Conservation (phyloP, 2,113 vertebrate genomes). For the Bubo blakistoni region DNA sequence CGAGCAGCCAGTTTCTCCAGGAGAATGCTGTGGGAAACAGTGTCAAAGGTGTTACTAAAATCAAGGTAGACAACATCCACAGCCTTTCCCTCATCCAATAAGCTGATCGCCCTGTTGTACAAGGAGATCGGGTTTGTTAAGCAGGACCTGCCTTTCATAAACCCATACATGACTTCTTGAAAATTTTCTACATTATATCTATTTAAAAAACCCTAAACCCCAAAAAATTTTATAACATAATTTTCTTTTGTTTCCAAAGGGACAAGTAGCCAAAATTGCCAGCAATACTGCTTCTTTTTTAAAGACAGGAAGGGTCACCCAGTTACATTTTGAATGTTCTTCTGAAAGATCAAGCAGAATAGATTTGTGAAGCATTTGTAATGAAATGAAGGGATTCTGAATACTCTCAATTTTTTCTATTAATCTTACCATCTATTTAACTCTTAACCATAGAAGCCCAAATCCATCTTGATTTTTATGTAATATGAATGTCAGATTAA, state of each 20-base stretch:
- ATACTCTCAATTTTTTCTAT: not conserved
- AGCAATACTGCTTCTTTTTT: not conserved
- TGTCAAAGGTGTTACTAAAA: too few species aligned
- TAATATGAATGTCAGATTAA: not conserved
- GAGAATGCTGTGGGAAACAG: too few species aligned
- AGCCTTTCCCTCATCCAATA: too few species aligned
- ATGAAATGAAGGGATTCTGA: not conserved
- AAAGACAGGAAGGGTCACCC: not conserved
- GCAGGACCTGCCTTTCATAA: too few species aligned
- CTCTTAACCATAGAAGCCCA: rapidly evolving
- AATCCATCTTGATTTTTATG: not conserved
- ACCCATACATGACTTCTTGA: not conserved
- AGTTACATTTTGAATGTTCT: not conserved
- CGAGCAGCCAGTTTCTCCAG: too few species aligned
- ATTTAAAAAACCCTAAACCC: rapidly evolving
- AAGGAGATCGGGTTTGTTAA: too few species aligned
- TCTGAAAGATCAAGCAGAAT: not conserved
- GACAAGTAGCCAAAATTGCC: not conserved
- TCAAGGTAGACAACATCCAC: too few species aligned
- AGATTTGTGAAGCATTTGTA: not conserved
- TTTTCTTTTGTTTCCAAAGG: not conserved
- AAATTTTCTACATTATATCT: not conserved
- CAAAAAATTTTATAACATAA: too few species aligned
- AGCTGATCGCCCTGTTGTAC: too few species aligned
- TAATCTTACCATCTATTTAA: not conserved